Percentiles rank a stretch among this genome's conserved stretches.
Evolutionary conservation across 37 sponge, comb jelly and placozoan genomes (phyloP).

Genomic region (Cliona cf. orientalis): DNA sequence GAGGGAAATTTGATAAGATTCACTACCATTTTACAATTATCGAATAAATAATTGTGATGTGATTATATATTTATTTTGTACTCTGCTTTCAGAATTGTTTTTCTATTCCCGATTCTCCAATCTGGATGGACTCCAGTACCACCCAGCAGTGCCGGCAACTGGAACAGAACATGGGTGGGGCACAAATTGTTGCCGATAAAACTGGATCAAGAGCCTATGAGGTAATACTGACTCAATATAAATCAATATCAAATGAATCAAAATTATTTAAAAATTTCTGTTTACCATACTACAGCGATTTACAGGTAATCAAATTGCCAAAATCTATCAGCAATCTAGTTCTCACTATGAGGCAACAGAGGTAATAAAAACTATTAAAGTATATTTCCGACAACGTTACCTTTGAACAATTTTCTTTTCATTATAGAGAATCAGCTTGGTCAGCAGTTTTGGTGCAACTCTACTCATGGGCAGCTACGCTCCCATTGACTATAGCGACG

Average conservation of each 20-base stretch:
- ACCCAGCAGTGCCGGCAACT: slow-evolving; percentile 71
- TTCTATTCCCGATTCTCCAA: slow-evolving; percentile 72
- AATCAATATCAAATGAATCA: background rate
- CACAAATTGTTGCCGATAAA: slow-evolving; percentile 67
- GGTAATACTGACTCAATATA: slow-evolving; percentile 13
- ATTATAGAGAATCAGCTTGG: slow-evolving; percentile 78
- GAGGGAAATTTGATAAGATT: background rate
- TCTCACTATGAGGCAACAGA: slow-evolving; percentile 49
- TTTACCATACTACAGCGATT: slow-evolving; percentile 62
- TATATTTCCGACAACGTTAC: background rate
- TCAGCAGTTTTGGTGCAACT: slow-evolving; percentile 90
- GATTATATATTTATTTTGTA: background rate
- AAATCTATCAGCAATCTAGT: slow-evolving; percentile 56
- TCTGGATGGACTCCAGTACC: slow-evolving; percentile 99
- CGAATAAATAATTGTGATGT: background rate
- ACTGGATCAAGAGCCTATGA: slow-evolving; percentile 97
- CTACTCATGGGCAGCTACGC: slow-evolving; percentile 85
- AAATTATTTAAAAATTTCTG: background rate
- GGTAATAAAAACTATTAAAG: slow-evolving; percentile 15
- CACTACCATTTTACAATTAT: background rate
- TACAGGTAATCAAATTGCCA: slow-evolving; percentile 91
- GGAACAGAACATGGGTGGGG: slow-evolving; percentile 76
- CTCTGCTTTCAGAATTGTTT: slow-evolving; percentile 46
- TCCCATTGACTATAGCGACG: slow-evolving; percentile 93
- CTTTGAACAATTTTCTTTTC: background rate